Evolutionary conservation across 2,113 vertebrate species (phyloP).

Genomic region (human): GRCh38 chr17:39556001-39556500

Average conservation of each 20-base stretch:
- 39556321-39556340: background rate
- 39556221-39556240: background rate
- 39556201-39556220: background rate
- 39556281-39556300: background rate
- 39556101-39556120: background rate
- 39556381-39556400: background rate
- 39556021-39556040: too few species aligned
- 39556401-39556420: background rate
- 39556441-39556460: slow-evolving; percentile 27
- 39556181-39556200: background rate
- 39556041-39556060: too few species aligned
- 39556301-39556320: slow-evolving; percentile 44
- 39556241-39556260: background rate
- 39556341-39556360: background rate
- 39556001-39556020: too few species aligned
- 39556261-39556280: slow-evolving; percentile 50
- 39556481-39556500: slow-evolving; percentile 38
- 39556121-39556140: background rate
- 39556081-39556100: background rate
- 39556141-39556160: background rate
- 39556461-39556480: background rate
- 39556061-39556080: background rate
- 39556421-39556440: background rate
- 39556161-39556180: background rate
- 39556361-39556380: background rate